These are phyloP conservation scores for Naja naja DNA, from an alignment of 2,113 vertebrate genomes.

Conservation along the genomic window DNA sequence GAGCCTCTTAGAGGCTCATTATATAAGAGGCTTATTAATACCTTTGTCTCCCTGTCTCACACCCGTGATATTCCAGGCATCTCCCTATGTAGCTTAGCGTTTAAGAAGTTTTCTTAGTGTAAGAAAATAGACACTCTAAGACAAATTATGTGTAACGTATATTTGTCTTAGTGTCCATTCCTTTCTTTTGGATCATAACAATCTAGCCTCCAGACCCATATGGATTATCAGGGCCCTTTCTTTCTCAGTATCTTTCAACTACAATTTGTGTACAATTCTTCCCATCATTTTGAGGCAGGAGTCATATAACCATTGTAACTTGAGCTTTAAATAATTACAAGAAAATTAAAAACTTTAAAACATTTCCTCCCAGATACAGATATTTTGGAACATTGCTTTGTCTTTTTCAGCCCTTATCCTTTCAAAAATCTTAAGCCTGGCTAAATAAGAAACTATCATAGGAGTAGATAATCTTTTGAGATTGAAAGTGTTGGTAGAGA, in stretches of 20 bases:
- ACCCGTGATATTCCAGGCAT: not conserved
- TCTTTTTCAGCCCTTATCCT: not conserved
- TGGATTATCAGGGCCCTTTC: not conserved
- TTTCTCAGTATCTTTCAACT: not conserved
- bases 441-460: not conserved
- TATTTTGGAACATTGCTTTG: not conserved
- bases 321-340: not conserved
- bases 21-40: not conserved
- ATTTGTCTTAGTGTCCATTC: not conserved
- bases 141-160: not conserved
- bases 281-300: not conserved
- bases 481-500: not conserved
- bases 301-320: not conserved
- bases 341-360: not conserved
- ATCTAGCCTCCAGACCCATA: not conserved
- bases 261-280: not conserved
- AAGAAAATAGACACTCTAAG: not conserved
- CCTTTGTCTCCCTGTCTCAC: not conserved
- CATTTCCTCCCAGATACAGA: not conserved
- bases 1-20: not conserved
- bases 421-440: not conserved
- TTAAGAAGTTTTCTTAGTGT: not conserved
- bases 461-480: not conserved
- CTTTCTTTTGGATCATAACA: not conserved
- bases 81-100: not conserved